Conservation (phyloP, 2,113 vertebrate genomes). For the Fregetta grallaria region DNA sequence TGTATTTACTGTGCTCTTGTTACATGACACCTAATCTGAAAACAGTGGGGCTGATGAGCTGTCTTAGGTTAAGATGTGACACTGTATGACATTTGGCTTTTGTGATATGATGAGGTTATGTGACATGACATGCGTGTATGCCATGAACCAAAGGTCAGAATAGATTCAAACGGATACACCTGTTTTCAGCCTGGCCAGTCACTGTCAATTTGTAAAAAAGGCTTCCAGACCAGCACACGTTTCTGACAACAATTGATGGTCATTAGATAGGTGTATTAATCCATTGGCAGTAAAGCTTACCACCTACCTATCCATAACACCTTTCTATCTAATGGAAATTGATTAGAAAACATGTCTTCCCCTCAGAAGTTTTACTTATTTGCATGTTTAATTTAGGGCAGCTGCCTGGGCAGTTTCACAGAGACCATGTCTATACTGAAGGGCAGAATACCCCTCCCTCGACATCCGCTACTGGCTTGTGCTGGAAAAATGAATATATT, state of each 20-base stretch:
- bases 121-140: conserved; percentile 7
- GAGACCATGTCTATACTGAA: background rate
- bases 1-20: background rate
- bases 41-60: background rate
- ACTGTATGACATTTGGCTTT: conserved; percentile 10
- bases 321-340: background rate
- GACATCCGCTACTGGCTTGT: background rate
- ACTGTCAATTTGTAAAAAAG: background rate
- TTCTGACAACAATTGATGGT: background rate
- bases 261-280: background rate
- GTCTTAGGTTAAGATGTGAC: background rate
- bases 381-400: background rate
- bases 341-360: background rate
- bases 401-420: background rate
- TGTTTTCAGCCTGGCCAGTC: conserved; percentile 15
- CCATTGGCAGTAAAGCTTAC: background rate
- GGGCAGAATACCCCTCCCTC: background rate
- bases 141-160: conserved; percentile 10
- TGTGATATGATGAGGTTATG: background rate
- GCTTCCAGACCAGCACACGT: background rate
- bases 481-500: background rate
- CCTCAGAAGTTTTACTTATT: background rate
- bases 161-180: background rate
- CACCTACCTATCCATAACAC: background rate
- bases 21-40: background rate